Base-by-base conservation (phyloP, 2,113 vertebrate species). In the Ptilonorhynchus violaceus region DNA sequence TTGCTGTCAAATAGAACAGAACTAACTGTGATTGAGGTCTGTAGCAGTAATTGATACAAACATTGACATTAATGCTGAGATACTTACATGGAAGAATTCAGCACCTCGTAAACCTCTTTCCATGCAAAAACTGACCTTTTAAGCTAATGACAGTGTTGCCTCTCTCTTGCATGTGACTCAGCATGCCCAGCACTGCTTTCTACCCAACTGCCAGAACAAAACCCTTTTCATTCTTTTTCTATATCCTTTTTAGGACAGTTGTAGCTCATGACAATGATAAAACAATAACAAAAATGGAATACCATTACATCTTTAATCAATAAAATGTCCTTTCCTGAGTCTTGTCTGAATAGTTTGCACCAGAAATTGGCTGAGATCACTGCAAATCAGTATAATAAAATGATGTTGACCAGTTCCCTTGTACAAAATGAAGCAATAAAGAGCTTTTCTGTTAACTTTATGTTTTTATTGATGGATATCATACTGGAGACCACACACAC, bases 81-180 rank as follows among this genome's bases (percentile, higher is more conserved):
- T 88, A 95, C 60, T 92, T 81, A 80, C 44, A 74, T 30, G 50
- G 72, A 93, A 88, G 75, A 78, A 93, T 86, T 95, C 75, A 84
- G 67, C 72, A 90, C 72, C 88, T 94, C 88, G 85, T 92, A 94
- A 96, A 96, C 90, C 88, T 84, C 86, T 88, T 92, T 87, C 88
- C 70, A 93, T 94, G 92, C 82, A 93, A 95, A 94, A 96, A 23
- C 28, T 96, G 96, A 95, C 93, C 90, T 96, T 96, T 96, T 63
- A 84, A 81, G 56, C 44, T 95, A 92, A 93, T 74, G 59, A 81
- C 50, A 75, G 66, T 15, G 27, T n/a, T 74, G 46, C 44, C 52
- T 64, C 23, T 50, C 35, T 80, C 63, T 83, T 88, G 31, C 42
- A 59, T 22, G 18, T 46, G 59, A 31, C 30, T 69, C 59, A 44